These are phyloP conservation scores for Recurvirostra avosetta DNA, from an alignment of 2,113 vertebrate genomes.

Conservation along the genomic window DNA sequence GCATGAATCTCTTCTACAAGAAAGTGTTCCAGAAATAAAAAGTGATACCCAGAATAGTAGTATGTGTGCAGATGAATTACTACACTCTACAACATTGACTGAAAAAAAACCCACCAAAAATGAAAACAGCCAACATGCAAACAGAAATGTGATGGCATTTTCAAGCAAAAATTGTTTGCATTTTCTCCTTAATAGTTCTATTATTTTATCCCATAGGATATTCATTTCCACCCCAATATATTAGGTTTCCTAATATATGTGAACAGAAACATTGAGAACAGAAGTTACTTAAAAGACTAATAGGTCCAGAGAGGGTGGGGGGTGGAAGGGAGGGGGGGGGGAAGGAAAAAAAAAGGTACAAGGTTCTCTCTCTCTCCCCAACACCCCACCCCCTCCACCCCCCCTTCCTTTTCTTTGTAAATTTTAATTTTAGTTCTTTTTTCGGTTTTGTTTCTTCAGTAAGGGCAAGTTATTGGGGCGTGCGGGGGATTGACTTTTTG, in stretches of 20 bases:
- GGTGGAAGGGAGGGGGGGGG: rapidly evolving
- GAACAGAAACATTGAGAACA: background rate
- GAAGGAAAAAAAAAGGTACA: background rate
- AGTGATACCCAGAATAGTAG: slow-evolving; percentile 51
- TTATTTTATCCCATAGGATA: background rate
- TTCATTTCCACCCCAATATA: background rate
- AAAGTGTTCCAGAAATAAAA: slow-evolving; percentile 58
- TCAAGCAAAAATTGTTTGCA: background rate
- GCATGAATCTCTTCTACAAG: slow-evolving; percentile 35
- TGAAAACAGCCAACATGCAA: background rate
- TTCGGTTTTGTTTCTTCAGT: background rate
- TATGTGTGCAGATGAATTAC: slow-evolving; percentile 21
- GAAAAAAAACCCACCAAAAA: background rate
- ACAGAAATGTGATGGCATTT: background rate
- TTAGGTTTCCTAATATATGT: background rate
- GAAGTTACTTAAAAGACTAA: background rate
- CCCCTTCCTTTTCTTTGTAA: background rate
- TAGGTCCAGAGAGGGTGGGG: background rate
- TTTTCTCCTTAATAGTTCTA: background rate
- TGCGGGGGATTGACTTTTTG: rapidly evolving
- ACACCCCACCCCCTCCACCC: too few species aligned
- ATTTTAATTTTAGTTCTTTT: background rate
- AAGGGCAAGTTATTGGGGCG: background rate
- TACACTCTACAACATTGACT: background rate
- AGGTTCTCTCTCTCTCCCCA: background rate